phyloP scores from a whole-genome alignment of 2,797 vertebrate genomes.

The Danio kyathit region DNA sequence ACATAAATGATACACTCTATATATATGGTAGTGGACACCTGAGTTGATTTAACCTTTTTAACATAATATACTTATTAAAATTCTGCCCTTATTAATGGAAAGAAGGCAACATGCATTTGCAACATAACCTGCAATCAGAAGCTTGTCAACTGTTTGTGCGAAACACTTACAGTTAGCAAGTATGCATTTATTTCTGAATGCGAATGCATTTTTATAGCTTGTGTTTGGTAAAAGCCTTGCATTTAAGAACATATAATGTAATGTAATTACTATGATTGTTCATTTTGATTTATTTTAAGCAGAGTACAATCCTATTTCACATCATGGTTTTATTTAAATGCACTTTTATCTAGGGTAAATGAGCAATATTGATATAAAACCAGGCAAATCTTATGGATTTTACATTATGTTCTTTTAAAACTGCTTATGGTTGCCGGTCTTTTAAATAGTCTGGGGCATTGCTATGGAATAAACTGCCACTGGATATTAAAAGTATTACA shows the following conservation, averaged over 20 bases:
- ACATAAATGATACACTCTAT: too few species aligned
- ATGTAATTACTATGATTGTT: slow-evolving; percentile 4
- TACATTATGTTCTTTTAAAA: too few species aligned
- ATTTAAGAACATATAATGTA: neutral
- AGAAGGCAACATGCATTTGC: slow-evolving; percentile 6
- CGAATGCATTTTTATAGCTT: slow-evolving; percentile 6
- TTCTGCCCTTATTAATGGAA: neutral
- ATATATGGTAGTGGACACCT: too few species aligned
- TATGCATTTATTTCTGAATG: neutral
- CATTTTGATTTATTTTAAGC: neutral
- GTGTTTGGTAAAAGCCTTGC: neutral
- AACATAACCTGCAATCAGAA: slow-evolving; percentile 26
- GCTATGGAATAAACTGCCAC: too few species aligned
- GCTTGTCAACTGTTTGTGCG: neutral
- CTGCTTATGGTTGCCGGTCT: too few species aligned
- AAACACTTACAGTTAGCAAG: neutral
- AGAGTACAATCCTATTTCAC: slow-evolving; percentile 3
- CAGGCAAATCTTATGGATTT: too few species aligned
- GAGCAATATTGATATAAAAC: too few species aligned
- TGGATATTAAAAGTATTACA: too few species aligned
- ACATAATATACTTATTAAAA: too few species aligned
- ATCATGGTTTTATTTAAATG: neutral
- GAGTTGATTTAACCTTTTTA: too few species aligned
- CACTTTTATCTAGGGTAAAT: too few species aligned
- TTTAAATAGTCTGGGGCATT: too few species aligned